Percentiles rank a stretch among this genome's conserved stretches.
These are phyloP conservation scores for Thymelicus acteon DNA, from an alignment of 2,888 invertebrate species.

Conservation along the genomic window DNA sequence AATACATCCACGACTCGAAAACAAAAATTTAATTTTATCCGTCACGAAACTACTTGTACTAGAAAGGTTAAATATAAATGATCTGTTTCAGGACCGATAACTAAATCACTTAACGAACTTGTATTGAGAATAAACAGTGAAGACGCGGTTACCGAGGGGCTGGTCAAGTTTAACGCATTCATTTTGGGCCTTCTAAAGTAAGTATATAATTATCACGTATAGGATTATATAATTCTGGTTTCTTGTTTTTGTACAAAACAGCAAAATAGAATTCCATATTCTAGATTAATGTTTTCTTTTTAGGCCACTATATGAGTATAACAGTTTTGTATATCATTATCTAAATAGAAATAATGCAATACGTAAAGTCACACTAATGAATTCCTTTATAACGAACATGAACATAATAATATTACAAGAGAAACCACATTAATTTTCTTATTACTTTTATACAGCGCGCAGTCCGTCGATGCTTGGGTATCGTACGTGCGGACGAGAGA, in stretches of 20 bases:
- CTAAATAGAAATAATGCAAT: too few species aligned
- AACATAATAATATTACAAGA: background rate
- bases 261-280: too few species aligned
- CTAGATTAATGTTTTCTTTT: too few species aligned
- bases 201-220: slow-evolving; percentile 57
- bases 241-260: too few species aligned
- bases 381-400: too few species aligned
- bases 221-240: background rate
- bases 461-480: slow-evolving; percentile 96
- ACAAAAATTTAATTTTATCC: too few species aligned
- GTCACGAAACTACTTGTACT: too few species aligned
- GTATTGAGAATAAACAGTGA: slow-evolving; percentile 93
- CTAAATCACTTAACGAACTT: slow-evolving; percentile 92
- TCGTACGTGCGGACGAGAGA: slow-evolving; percentile 94
- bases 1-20: too few species aligned
- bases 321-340: too few species aligned
- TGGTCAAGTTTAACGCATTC: slow-evolving; percentile 95
- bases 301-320: too few species aligned
- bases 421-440: background rate
- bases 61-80: slow-evolving; percentile 6
- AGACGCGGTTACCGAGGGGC: slow-evolving; percentile 92
- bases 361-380: too few species aligned
- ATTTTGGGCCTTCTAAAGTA: slow-evolving; percentile 94
- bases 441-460: slow-evolving; percentile 82
- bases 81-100: slow-evolving; percentile 87